phyloP scores from a whole-genome alignment of 2,797 vertebrate genomes.

The Podargus strigoides region DNA sequence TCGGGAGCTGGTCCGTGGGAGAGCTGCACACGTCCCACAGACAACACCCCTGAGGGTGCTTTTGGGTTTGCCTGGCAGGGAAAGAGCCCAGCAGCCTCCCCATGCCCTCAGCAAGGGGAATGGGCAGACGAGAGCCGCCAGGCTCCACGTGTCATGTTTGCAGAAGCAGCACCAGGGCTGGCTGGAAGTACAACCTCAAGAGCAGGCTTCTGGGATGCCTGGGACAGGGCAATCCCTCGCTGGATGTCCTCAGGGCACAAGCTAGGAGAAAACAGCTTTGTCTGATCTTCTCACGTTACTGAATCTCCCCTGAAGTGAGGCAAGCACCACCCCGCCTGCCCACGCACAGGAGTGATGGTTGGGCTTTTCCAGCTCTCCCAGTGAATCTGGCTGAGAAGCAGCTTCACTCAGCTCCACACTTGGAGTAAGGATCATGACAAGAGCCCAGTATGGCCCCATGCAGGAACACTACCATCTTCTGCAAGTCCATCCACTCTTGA shows the following conservation, averaged over 20 bases:
- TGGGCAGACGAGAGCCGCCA: rapidly evolving
- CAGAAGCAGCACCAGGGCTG: neutral
- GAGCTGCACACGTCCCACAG: neutral
- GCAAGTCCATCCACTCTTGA: too few relatives aligned
- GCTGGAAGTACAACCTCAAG: neutral
- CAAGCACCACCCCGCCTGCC: neutral
- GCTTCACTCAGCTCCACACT: neutral
- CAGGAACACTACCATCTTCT: neutral
- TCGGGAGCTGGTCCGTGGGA: neutral
- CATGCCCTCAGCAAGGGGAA: neutral
- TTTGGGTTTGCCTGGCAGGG: neutral
- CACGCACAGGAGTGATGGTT: rapidly evolving
- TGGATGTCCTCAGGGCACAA: neutral
- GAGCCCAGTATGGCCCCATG: neutral
- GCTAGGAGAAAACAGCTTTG: neutral
- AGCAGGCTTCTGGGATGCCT: neutral
- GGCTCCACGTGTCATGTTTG: rapidly evolving
- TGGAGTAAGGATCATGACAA: rapidly evolving
- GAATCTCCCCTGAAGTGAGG: neutral
- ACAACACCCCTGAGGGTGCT: neutral
- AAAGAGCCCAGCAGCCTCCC: neutral
- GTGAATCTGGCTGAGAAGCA: neutral
- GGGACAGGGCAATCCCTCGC: neutral
- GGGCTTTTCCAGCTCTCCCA: neutral
- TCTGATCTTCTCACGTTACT: neutral